phyloP scores from a whole-genome alignment of 2,113 vertebrate genomes.

The Murina feae region DNA sequence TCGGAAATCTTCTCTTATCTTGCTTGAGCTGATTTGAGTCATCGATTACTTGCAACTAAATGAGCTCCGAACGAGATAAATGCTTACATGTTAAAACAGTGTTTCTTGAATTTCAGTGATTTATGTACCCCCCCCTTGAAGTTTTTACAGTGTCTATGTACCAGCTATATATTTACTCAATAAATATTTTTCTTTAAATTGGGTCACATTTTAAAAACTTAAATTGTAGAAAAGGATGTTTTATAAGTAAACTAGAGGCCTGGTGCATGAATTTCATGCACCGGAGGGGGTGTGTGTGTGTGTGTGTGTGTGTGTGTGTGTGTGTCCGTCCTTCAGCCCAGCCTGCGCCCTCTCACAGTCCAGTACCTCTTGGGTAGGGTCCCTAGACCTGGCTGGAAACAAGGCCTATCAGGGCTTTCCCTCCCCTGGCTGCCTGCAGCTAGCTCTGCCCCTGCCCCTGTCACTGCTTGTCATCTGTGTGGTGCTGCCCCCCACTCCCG shows the following conservation, averaged over 20 bases:
- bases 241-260: not conserved
- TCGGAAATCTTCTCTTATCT: not conserved
- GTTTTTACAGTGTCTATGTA: not conserved
- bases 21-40: not conserved
- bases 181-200: slow-evolving; percentile 40
- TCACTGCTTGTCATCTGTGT: no score
- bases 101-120: not conserved
- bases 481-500: no score
- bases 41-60: not conserved
- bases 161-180: slow-evolving; percentile 9
- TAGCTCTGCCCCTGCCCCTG: no score
- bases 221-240: not conserved
- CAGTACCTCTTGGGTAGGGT: no score
- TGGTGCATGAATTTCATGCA: no score
- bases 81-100: not conserved
- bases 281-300: no score
- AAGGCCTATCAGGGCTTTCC: no score
- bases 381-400: no score
- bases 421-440: no score
- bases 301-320: no score
- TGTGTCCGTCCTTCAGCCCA: no score
- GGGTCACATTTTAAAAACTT: not conserved
- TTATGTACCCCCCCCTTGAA: not conserved
- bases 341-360: no score
- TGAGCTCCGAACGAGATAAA: not conserved